phyloP scores from a whole-genome alignment of 2,888 invertebrate species.

The Trachelus tabidus region DNA sequence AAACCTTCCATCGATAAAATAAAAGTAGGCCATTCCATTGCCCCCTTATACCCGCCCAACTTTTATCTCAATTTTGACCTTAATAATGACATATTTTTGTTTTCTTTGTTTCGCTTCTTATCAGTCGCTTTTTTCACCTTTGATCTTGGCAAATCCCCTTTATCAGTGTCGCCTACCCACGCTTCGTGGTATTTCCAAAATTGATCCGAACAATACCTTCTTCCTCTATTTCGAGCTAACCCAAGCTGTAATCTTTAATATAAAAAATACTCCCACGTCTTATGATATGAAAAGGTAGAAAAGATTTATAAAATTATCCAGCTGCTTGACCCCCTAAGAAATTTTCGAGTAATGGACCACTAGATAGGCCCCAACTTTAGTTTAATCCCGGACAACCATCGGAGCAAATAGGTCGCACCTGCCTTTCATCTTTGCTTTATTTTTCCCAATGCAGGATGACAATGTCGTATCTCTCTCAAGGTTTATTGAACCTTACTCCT shows the following conservation, averaged over 20 bases:
- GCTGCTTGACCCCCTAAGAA: background rate
- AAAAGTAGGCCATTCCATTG: too few relatives aligned
- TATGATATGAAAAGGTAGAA: background rate
- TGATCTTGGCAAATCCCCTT: background rate
- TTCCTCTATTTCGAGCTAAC: background rate
- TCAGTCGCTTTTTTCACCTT: too few relatives aligned
- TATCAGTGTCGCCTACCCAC: background rate
- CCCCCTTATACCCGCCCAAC: too few relatives aligned
- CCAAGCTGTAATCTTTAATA: background rate
- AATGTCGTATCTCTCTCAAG: constrained; percentile 22
- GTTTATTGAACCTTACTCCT: constrained; percentile 27
- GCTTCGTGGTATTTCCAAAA: background rate
- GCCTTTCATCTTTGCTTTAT: constrained; percentile 22
- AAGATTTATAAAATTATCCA: background rate
- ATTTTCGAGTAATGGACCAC: background rate
- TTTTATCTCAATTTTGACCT: background rate
- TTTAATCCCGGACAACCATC: constrained; percentile 23
- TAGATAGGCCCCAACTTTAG: constrained; percentile 12
- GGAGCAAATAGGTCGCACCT: constrained; percentile 39
- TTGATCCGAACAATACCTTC: background rate
- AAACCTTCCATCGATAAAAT: too few relatives aligned
- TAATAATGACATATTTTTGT: background rate
- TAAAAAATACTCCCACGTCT: background rate
- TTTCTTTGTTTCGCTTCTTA: too few relatives aligned
- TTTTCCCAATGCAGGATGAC: constrained; percentile 30